Conservation (phyloP, 2,113 vertebrate species). For the Cranoglanis bouderius region DNA sequence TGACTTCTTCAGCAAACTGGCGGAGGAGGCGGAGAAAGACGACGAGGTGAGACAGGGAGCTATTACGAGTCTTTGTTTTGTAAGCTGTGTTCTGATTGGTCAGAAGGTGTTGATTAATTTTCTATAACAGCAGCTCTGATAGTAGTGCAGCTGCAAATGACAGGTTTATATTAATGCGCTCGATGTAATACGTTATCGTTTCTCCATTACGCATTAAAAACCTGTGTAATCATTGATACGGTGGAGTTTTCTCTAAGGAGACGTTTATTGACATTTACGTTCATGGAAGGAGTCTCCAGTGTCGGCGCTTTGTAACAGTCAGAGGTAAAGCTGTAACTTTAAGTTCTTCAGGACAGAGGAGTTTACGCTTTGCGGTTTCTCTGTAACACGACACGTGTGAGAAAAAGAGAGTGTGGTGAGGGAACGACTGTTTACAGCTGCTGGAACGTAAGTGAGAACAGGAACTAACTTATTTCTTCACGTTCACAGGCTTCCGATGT, state of each 20-base stretch:
- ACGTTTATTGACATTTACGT: neutral
- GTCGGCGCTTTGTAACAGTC: neutral
- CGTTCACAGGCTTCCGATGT: slow-evolving; percentile 55
- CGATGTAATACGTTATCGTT: neutral
- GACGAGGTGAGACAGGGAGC: slow-evolving; percentile 60
- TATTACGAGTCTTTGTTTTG: neutral
- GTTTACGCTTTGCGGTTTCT: neutral
- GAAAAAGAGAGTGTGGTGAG: neutral
- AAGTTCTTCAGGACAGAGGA: neutral
- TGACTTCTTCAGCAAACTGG: slow-evolving; percentile 71
- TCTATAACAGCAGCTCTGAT: neutral
- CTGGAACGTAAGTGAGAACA: neutral
- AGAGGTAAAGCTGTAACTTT: neutral
- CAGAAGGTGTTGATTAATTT: neutral
- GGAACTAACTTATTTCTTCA: neutral
- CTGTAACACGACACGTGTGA: neutral
- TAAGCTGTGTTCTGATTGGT: neutral
- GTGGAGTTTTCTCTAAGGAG: neutral
- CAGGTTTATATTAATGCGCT: neutral
- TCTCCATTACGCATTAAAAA: neutral
- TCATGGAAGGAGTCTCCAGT: neutral
- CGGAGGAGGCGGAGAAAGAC: slow-evolving; percentile 65
- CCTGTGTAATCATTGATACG: neutral
- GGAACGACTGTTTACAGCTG: neutral
- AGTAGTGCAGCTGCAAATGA: neutral